Evolutionary conservation across 2,888 invertebrate genomes (phyloP), one percentile per base, ranked within the genome.

Genomic region (Colletes collaris): DNA sequence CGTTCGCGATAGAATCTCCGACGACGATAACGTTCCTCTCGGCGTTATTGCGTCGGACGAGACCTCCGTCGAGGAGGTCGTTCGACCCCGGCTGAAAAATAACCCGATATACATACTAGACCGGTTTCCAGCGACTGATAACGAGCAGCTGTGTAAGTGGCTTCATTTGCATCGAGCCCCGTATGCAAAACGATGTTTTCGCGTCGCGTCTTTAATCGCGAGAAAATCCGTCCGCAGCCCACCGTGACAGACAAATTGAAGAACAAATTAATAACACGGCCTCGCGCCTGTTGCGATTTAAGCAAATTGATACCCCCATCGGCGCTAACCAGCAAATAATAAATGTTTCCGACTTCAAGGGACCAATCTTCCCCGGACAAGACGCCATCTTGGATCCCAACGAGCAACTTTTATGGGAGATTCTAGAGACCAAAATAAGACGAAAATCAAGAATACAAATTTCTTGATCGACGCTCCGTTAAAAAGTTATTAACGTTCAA

Each of bases 81-180:
- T 11, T 19, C 53, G 49, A 50, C 7, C 40, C 50, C 49, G 40
- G 19, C 10, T 60, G 64, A 60, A 62, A 56, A 52, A 58, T 66
- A 52, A 62, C 60, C 66, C 52, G 27, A 75, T 63, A 55, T 56
- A 11, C 44, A 55, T 56, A 11, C 44, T 49, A 66, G 79, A 80
- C 65, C 69, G 69, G 56, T 84, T 71, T 66, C 52, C 53, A 40
- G 44, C 44, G 66, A 52, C 71, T 74, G 84, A 85, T 84, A 85
- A 85, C 67, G 66, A 66, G 46, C 85, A 83, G 83, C 73, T 85
- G 85, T 75, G 59, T 66, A 79, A 81, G 79, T 75, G 58, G 44
- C 63, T 75, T 68, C 64, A 79, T 81, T 85, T 64, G 52, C 72
- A 79, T 71, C 68, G 62, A 46, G 58, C 46, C 11, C 11, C 19